Evolutionary conservation across 1,140 invertebrate species (phyloP), one percentile per base, ranked within the genome.

Genomic region (Drosophila rhopaloa): DNA sequence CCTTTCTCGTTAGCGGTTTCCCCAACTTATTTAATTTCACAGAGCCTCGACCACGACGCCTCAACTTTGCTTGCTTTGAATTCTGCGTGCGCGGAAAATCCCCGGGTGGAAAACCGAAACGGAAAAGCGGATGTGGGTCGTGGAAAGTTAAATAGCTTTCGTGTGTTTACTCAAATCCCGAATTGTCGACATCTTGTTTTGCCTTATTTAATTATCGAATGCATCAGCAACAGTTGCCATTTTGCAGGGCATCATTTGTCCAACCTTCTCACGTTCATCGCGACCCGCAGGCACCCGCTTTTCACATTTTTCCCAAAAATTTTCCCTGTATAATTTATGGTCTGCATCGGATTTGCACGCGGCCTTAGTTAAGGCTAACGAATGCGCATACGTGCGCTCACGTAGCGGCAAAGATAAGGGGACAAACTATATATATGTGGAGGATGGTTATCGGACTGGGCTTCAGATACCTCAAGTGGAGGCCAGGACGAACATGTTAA

Each of bases 1-100:
- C 84, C 84, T 89, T 89, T 84, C 84, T 88, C 80, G 84, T 88
- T 88, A 88, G 84, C 65, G 84, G 84, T 88, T 83, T 60, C 79
- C 75, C 76, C 74, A 89, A 89, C 83, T 88, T 88, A 88, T 88
- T 89, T 88, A 77, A 88, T 88, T 88, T 88, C 76, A 60, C 74
- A 70, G 63, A 51, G 55, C 47, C 74, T 53, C 66, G 55, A 65
- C 81, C 54, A 55, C 63, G 60, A 53, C 29, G 53, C 70, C 71
- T 63, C 47, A 74, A 76, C 73, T 76, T 76, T 76, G 72, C 73
- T 59, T 53, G 67, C 68, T 48, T 65, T 41, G 59, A 19, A 62
- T 50, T 66, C 65, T 66, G 63, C 63, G 63, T 66, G 43, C 66
- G 67, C 66, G 65, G 35, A 53, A 60, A 67, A 76, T 57, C n/a